Evolutionary conservation across 2,797 vertebrate genomes (phyloP).

Genomic region (Coregonus sp.): DNA sequence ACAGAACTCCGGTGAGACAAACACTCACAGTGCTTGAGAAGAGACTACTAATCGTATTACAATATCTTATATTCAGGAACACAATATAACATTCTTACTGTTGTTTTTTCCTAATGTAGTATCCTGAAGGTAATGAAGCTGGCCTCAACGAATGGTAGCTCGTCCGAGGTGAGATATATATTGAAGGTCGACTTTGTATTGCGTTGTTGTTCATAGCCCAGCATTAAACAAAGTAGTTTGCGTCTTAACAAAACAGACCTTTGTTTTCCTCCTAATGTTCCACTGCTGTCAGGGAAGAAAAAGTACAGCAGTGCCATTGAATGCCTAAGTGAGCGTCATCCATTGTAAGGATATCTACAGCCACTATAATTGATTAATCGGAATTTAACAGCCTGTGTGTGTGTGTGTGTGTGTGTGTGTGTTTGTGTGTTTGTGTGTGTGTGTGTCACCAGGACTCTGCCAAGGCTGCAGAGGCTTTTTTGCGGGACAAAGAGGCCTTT

Average conservation of each 20-base stretch:
- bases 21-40: too few species aligned
- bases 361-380: conserved; percentile 51
- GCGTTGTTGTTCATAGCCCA: conserved; percentile 19
- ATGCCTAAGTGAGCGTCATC: conserved; percentile 54
- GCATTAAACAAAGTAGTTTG: conserved; percentile 16
- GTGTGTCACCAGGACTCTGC: conserved; percentile 78
- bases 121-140: conserved; percentile 96
- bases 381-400: conserved; percentile 47
- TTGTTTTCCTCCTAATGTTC: conserved; percentile 29
- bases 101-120: conserved; percentile 63
- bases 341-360: conserved; percentile 43
- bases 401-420: conserved; percentile 15
- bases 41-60: neutral
- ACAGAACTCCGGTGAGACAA: conserved; percentile 90
- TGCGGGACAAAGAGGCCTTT: conserved; percentile 88
- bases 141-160: conserved; percentile 84
- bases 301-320: conserved; percentile 37
- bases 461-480: conserved; percentile 82
- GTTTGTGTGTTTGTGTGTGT: conserved; percentile 20
- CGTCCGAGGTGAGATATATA: conserved; percentile 83
- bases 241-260: conserved; percentile 22
- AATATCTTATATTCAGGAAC: neutral
- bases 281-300: conserved; percentile 52
- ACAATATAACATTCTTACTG: neutral
- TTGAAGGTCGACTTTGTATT: conserved; percentile 3